Evolutionary conservation across 2,888 invertebrate species (phyloP), one percentile per base, ranked within the genome.

Genomic region (Rhamphomyia laevipes): DNA sequence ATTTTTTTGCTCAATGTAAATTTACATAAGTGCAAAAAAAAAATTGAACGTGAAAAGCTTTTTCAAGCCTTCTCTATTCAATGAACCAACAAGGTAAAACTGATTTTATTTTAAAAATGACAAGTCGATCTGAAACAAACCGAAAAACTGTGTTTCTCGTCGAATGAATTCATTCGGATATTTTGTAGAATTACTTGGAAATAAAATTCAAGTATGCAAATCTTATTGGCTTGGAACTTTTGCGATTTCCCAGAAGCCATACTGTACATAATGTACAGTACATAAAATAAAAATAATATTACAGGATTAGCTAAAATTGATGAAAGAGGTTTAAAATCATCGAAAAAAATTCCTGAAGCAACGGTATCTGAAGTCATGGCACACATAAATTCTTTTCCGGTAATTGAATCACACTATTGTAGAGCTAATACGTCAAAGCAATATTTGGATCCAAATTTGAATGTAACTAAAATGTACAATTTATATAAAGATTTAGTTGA

Each of bases 201-300:
- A 49, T 15, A 41, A n/a, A 16, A 12, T 46, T n/a, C 43, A 43
- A 18, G 27, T 49, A 2, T 49, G 49, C 18, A 50, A 46, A 27
- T 11, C 46, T 3, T 50, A 43, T 50, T 49, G 49, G 45, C 38
- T 45, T 5, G 49, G 49, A 15, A 49, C 46, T 4, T 49, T 46
- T 43, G 33, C 30, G 18, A 38, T 49, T 11, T 49, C 49, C 0
- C 46, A 49, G 18, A 49, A 46, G 30, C 21, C 45, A 4, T n/a
- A n/a, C n/a, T n/a, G 42, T 49, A 1, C 43, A 43, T 17, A 43
- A 50, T 46, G 46, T 43, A 2, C 40, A 50, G 46, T 43, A 2
- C 40, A 50, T 17, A 37, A 43, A 27, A 31, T 21, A 21, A 21
- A 21, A 21, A 21, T 21, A 21, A 13, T 49, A 3, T 16, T n/a